These are phyloP conservation scores for Mormyrus lacerda DNA, from an alignment of 2,113 vertebrate genomes.

Conservation along the genomic window DNA sequence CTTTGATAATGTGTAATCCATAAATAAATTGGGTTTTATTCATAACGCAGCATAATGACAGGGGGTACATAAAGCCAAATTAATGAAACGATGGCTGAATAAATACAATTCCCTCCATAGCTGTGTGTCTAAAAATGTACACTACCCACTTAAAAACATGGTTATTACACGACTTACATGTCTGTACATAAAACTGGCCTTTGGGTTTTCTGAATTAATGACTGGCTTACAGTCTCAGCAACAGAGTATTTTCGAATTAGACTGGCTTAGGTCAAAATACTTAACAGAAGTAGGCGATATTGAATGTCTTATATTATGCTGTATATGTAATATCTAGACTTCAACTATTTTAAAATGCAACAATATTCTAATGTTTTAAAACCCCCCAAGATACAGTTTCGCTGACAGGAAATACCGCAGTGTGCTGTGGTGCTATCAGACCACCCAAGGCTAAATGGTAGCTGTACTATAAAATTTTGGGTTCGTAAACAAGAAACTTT, in stretches of 20 bases:
- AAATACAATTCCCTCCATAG: no score
- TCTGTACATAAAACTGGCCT: not conserved
- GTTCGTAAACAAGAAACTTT: not conserved
- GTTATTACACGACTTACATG: not conserved
- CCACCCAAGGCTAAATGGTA: not conserved
- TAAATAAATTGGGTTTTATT: no score
- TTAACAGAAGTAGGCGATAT: not conserved
- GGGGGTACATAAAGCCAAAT: no score
- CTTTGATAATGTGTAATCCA: no score
- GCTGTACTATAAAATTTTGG: not conserved
- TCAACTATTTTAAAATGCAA: not conserved
- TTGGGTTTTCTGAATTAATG: no score
- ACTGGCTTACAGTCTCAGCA: not conserved
- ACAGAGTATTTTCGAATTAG: not conserved
- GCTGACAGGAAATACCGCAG: not conserved
- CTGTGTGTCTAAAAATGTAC: not conserved
- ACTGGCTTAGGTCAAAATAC: not conserved
- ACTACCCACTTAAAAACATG: not conserved
- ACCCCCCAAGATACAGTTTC: not conserved
- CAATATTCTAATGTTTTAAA: not conserved
- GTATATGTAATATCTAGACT: no score
- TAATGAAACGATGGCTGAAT: no score
- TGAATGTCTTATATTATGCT: not conserved
- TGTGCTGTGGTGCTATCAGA: not conserved
- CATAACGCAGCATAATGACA: no score